These are phyloP conservation scores for Echinarachnius parma DNA, from an alignment of 53 echinoderm and acorn worm genomes.

Conservation along the genomic window DNA sequence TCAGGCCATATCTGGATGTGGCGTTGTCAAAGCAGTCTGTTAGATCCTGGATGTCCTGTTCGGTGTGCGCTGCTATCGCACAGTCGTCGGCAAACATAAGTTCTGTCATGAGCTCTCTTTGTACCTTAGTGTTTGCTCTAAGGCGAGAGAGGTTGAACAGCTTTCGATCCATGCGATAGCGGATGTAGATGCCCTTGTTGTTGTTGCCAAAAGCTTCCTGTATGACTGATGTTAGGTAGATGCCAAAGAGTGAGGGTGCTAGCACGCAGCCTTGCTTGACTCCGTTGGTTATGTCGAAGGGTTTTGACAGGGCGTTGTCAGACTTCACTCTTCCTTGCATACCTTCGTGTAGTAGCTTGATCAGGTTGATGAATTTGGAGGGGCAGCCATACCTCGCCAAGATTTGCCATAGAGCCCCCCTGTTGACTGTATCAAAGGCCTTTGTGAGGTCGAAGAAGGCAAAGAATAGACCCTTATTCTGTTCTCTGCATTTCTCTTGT, in stretches of 20 bases:
- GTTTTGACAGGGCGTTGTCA: background rate
- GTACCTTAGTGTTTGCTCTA: too few species aligned
- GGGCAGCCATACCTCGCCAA: constrained; percentile 11
- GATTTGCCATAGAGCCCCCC: background rate
- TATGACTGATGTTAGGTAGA: too few species aligned
- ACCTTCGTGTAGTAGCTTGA: constrained; percentile 11
- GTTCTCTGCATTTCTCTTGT: constrained; percentile 38
- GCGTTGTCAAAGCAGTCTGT: too few species aligned
- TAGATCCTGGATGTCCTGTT: too few species aligned
- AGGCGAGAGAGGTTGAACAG: too few species aligned
- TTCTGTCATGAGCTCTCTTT: too few species aligned
- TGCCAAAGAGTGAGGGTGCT: background rate
- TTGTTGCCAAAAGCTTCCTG: too few species aligned
- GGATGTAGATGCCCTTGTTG: too few species aligned
- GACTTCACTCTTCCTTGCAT: constrained; percentile 4
- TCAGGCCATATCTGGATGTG: too few species aligned
- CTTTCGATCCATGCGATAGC: too few species aligned
- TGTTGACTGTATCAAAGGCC: background rate
- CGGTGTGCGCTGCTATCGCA: too few species aligned
- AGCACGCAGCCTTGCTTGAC: constrained; percentile 13
- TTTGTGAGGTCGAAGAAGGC: constrained; percentile 11
- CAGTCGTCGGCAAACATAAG: too few species aligned
- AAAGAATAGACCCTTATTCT: constrained; percentile 3
- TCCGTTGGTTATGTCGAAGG: background rate
- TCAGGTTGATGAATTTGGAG: background rate